Conservation (phyloP, 2,888 invertebrate species). For the Elegia similella region DNA sequence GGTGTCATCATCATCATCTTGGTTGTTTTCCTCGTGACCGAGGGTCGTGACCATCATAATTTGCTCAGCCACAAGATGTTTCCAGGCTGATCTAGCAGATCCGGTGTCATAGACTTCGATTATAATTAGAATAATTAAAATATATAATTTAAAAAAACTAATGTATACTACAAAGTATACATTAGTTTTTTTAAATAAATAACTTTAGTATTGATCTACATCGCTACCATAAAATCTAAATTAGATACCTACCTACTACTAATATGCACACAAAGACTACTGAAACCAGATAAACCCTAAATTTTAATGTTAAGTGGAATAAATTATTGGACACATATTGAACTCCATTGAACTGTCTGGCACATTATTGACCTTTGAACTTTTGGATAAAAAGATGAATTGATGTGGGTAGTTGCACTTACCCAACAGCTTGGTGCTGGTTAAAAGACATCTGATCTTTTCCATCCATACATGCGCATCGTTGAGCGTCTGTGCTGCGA, state of each 20-base stretch:
- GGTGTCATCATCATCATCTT: too few species aligned
- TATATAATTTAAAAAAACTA: too few species aligned
- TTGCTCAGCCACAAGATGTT: too few species aligned
- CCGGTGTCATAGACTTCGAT: too few species aligned
- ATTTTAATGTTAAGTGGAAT: not conserved
- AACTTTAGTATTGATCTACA: too few species aligned
- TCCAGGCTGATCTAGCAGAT: too few species aligned
- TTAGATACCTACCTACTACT: not conserved
- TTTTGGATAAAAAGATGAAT: conserved; percentile 16
- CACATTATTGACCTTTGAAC: conserved; percentile 11
- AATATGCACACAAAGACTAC: not conserved
- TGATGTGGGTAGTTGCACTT: conserved; percentile 29
- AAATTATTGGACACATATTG: conserved; percentile 3
- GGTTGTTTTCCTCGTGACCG: too few species aligned
- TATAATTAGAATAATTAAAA: too few species aligned
- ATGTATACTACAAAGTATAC: too few species aligned
- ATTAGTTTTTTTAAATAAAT: too few species aligned
- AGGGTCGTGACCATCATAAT: too few species aligned
- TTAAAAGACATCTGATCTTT: conserved; percentile 78
- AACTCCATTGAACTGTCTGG: conserved; percentile 1
- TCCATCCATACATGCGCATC: conserved; percentile 87
- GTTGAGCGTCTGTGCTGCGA: conserved; percentile 84
- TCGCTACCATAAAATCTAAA: too few species aligned
- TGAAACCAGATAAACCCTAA: not conserved
- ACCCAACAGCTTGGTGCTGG: conserved; percentile 63